Evolutionary conservation across 2,797 vertebrate genomes (phyloP).

Genomic region (Neosilurus mollespiculum): DNA sequence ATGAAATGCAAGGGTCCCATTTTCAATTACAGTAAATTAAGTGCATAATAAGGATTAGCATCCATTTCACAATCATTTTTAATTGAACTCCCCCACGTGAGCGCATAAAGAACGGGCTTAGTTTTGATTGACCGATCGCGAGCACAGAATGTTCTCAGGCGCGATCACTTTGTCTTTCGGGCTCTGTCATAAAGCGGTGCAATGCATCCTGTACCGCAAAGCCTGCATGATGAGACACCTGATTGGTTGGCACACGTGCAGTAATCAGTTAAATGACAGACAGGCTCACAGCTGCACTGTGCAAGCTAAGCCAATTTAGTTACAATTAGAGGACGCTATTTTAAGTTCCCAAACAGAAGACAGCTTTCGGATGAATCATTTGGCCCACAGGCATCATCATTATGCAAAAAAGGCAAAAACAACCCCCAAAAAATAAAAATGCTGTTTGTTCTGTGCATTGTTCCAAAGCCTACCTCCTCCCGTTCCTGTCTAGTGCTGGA

Average conservation of each 20-base stretch:
- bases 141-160: constrained; percentile 11
- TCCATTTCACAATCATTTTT: constrained; percentile 55
- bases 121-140: constrained; percentile 39
- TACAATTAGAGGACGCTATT: constrained; percentile 81
- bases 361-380: constrained; percentile 76
- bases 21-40: constrained; percentile 58
- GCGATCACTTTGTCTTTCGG: constrained; percentile 47
- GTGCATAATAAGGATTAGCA: constrained; percentile 58
- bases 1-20: constrained; percentile 47
- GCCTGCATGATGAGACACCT: constrained; percentile 68
- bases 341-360: constrained; percentile 73
- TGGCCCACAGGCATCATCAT: constrained; percentile 77
- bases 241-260: constrained; percentile 70
- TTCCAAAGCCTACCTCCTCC: constrained; percentile 61
- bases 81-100: constrained; percentile 49
- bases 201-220: constrained; percentile 41
- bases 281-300: constrained; percentile 76
- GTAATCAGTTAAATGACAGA: constrained; percentile 80
- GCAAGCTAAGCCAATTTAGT: constrained; percentile 77
- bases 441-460: constrained; percentile 73
- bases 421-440: constrained; percentile 68
- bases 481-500: constrained; percentile 49
- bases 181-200: constrained; percentile 46
- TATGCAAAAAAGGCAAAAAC: constrained; percentile 72
- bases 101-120: constrained; percentile 35